These are phyloP conservation scores for Peromyscus aztecus DNA, from an alignment of 2,797 vertebrate genomes.

Conservation along the genomic window DNA sequence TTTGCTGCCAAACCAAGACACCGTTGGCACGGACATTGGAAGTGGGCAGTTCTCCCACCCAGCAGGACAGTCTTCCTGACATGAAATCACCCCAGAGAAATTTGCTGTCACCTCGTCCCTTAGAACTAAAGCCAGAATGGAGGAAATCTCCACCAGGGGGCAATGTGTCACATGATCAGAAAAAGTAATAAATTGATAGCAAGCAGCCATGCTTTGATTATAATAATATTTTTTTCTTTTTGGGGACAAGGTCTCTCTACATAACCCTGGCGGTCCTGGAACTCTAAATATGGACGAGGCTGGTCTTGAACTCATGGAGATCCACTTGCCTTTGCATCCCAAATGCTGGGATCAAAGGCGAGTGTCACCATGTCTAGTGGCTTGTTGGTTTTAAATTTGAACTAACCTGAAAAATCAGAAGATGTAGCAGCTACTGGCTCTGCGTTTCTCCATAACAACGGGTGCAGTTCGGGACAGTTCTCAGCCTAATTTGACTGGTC, in stretches of 20 bases:
- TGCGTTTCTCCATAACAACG: constrained; percentile 4
- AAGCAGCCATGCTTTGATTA: constrained; percentile 47
- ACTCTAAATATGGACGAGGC: neutral
- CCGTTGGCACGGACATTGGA: constrained; percentile 47
- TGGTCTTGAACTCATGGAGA: neutral
- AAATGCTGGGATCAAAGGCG: neutral
- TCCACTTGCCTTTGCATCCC: neutral
- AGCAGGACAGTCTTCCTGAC: constrained; percentile 50
- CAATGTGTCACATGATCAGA: constrained; percentile 65
- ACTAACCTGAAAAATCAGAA: constrained; percentile 54
- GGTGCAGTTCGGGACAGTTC: neutral
- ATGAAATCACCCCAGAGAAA: constrained; percentile 59
- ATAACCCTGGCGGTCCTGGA: neutral
- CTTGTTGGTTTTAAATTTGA: constrained; percentile 38
- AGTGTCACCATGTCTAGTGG: neutral
- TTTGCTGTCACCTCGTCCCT: constrained; percentile 9
- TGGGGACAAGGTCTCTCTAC: neutral
- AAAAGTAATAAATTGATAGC: neutral
- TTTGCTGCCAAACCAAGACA: constrained; percentile 40
- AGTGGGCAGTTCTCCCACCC: constrained; percentile 53
- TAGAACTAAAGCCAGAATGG: constrained; percentile 50
- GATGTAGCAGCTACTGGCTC: constrained; percentile 32
- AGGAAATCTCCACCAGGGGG: constrained; percentile 69
- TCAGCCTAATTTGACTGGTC: neutral
- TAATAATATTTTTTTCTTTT: neutral